phyloP scores from a whole-genome alignment of 2,113 vertebrate genomes.

The Motacilla tschutschensis region DNA sequence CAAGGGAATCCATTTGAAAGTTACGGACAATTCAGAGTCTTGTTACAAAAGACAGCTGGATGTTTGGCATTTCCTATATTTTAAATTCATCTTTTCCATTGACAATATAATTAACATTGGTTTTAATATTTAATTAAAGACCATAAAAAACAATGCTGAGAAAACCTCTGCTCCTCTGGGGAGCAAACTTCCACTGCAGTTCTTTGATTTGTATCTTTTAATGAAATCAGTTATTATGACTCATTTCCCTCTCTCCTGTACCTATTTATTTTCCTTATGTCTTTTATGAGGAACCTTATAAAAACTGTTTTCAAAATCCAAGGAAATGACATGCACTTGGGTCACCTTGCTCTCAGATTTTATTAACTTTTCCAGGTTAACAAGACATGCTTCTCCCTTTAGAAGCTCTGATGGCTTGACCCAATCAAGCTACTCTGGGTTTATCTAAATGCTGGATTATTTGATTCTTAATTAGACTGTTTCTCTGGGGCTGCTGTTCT shows the following conservation, averaged over 20 bases:
- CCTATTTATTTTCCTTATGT: neutral
- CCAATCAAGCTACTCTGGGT: neutral
- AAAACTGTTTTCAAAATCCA: neutral
- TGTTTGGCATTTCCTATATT: neutral
- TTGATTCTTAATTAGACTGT: conserved; percentile 45
- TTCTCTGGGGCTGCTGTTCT: conserved; percentile 10
- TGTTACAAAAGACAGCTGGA: neutral
- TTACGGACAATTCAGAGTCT: neutral
- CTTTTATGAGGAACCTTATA: neutral
- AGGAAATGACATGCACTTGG: neutral
- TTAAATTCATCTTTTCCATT: neutral
- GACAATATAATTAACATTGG: neutral
- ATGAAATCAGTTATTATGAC: neutral
- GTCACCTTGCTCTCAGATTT: neutral
- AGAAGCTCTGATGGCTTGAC: neutral
- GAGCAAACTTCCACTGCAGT: neutral
- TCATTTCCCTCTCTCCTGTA: neutral
- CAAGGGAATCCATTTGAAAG: neutral
- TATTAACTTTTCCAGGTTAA: conserved; percentile 23
- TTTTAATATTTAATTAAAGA: neutral
- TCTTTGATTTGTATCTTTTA: neutral
- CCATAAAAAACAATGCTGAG: neutral
- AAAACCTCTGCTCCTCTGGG: neutral
- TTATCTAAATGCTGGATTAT: conserved; percentile 7
- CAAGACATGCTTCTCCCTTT: neutral